Base-by-base conservation (phyloP, 2,888 invertebrate species). In the Eulithis prunata region DNA sequence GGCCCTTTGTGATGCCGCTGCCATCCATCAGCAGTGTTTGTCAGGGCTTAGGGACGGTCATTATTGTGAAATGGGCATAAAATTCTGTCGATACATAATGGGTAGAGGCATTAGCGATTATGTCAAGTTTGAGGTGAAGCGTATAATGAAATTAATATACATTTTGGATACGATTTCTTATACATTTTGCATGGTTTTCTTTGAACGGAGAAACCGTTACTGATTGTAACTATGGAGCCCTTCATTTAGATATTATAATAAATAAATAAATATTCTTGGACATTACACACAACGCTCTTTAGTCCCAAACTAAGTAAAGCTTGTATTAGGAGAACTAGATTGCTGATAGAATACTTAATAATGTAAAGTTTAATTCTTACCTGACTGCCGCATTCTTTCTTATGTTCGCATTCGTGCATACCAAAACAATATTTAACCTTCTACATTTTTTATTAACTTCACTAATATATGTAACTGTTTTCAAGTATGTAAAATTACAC, bases 11-110 rank as follows among this genome's bases (percentile, higher is more conserved):
- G 80, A 63, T 64, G 65, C 66, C 71, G 85, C 89, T 90, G 89
- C 84, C 86, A 88, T 91, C 87, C 83, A 89, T 90, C 90, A 89
- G 75, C 81, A 75, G 77, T 86, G 87, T 88, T 87, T 85, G 87
- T 83, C 82, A 81, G 80, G 76, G 75, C 75, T 77, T 72, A 72
- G 77, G 76, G 77, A 74, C 74, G 75, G 73, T 83, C 77, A 86
- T 91, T 89, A 83, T 80, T 67, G 84, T 86, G 86, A 89, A 91
- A 90, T 86, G 83, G 84, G 82, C 90, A 87, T 88, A 85, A 89
- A 90, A 91, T 90, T 84, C 78, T 62, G 77, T 80, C 82, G 82
- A 84, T 87, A 82, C 81, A 78, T 85, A 85, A 89, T 87, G 71
- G 77, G 66, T 57, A 78, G 78, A 77, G 76, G 79, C 75, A 86